phyloP scores from a whole-genome alignment of 2,888 invertebrate genomes.

The Lasiommata megera region DNA sequence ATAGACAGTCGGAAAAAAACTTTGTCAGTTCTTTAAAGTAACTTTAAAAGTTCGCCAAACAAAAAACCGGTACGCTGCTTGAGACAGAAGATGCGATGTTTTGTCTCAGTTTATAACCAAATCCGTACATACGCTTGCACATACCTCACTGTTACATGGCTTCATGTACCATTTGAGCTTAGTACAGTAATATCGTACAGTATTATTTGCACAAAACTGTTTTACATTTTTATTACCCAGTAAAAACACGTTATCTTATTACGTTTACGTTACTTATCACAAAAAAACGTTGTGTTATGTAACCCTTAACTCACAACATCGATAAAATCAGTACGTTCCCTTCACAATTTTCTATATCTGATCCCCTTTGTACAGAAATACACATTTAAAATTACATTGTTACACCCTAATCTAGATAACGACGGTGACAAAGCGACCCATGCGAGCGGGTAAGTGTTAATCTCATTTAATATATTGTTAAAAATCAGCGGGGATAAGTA shows the following conservation, averaged over 20 bases:
- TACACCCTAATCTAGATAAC: slow-evolving; percentile 76
- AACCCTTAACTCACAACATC: slow-evolving; percentile 31
- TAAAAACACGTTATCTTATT: slow-evolving; percentile 13
- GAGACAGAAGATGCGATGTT: no score
- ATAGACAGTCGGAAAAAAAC: no score
- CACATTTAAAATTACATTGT: slow-evolving; percentile 71
- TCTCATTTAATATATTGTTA: slow-evolving; percentile 77
- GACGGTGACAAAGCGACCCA: slow-evolving; percentile 63
- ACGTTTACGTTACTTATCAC: no score
- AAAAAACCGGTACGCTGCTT: no score
- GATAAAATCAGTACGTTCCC: slow-evolving; percentile 60
- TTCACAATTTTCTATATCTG: slow-evolving; percentile 60
- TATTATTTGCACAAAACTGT: background rate
- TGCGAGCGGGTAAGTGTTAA: slow-evolving; percentile 72
- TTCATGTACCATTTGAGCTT: no score
- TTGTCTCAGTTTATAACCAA: no score
- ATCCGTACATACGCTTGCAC: no score
- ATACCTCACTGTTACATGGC: no score
- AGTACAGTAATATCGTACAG: background rate
- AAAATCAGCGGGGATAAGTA: slow-evolving; percentile 63
- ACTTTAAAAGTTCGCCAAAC: no score
- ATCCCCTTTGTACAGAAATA: slow-evolving; percentile 61
- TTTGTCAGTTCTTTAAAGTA: no score
- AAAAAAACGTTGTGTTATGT: slow-evolving; percentile 34
- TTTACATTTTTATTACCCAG: background rate